Conservation (phyloP, 1,140 invertebrate species). For the Harlomillsia oculata region DNA sequence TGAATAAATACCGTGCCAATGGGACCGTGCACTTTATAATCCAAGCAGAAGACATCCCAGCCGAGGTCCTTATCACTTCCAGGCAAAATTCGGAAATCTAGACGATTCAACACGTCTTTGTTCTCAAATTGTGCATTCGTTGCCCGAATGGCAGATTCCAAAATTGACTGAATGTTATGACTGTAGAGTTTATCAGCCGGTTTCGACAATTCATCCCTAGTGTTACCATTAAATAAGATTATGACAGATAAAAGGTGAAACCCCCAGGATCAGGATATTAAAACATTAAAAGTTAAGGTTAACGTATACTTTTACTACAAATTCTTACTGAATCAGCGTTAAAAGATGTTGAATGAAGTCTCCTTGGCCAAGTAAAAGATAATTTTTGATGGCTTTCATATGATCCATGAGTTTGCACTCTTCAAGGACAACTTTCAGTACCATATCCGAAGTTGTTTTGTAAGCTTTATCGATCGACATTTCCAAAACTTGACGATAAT, state of each 20-base stretch:
- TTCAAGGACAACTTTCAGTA: slow-evolving; percentile 72
- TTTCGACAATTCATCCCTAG: slow-evolving; percentile 76
- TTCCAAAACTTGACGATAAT: slow-evolving; percentile 63
- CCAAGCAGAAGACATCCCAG: slow-evolving; percentile 91
- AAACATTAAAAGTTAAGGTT: background rate
- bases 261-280: background rate
- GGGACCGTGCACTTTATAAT: slow-evolving; percentile 87
- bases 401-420: slow-evolving; percentile 85
- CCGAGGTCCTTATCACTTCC: slow-evolving; percentile 72
- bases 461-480: slow-evolving; percentile 72
- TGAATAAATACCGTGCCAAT: slow-evolving; percentile 61
- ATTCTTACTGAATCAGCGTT: slow-evolving; percentile 71
- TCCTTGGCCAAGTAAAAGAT: slow-evolving; percentile 85
- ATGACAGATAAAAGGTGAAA: background rate
- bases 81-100: slow-evolving; percentile 75
- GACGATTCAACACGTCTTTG: slow-evolving; percentile 71
- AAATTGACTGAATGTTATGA: slow-evolving; percentile 76
- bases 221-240: slow-evolving; percentile 8
- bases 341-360: slow-evolving; percentile 90
- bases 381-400: slow-evolving; percentile 77
- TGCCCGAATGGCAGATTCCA: slow-evolving; percentile 81
- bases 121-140: slow-evolving; percentile 94
- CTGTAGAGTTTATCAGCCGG: slow-evolving; percentile 75
- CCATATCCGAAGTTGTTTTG: slow-evolving; percentile 70
- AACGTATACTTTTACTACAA: slow-evolving; percentile 2